phyloP scores from a whole-genome alignment of 2,797 vertebrate genomes.

The Onychomys arenicola region DNA sequence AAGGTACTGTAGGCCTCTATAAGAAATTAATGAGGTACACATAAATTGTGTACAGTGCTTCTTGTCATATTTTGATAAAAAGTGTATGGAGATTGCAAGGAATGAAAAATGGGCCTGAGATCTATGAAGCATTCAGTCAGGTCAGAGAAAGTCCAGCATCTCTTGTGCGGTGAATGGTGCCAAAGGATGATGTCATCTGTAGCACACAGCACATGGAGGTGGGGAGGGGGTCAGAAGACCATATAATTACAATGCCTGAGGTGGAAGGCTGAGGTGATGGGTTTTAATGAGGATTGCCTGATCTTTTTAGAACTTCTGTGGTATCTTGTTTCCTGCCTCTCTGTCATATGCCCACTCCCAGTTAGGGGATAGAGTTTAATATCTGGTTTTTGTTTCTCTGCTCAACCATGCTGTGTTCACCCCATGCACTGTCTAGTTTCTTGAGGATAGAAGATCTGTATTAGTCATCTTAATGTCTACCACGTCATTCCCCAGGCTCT shows the following conservation, averaged over 20 bases:
- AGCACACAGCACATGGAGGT: neutral
- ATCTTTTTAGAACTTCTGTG: constrained; percentile 9
- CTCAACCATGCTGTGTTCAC: neutral
- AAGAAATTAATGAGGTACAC: constrained; percentile 1
- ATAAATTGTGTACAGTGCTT: constrained; percentile 29
- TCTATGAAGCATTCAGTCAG: neutral
- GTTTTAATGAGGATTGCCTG: constrained; percentile 15
- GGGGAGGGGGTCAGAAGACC: neutral
- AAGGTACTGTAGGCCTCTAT: neutral
- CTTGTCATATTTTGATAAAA: constrained; percentile 42
- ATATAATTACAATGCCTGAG: constrained; percentile 46
- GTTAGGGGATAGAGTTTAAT: neutral
- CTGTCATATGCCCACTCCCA: neutral
- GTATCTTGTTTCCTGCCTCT: neutral
- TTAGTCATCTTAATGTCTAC: constrained; percentile 21
- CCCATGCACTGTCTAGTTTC: neutral
- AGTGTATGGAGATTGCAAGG: neutral
- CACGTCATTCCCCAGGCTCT: constrained; percentile 16
- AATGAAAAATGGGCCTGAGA: constrained; percentile 3
- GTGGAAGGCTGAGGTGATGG: neutral
- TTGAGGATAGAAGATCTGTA: neutral
- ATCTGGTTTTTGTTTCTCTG: neutral
- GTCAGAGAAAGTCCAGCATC: constrained; percentile 50
- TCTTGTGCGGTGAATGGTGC: neutral
- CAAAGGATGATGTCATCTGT: neutral